Evolutionary conservation across 2,113 vertebrate genomes (phyloP), one percentile per base, ranked within the genome.

Genomic region (Marmota flaviventris): DNA sequence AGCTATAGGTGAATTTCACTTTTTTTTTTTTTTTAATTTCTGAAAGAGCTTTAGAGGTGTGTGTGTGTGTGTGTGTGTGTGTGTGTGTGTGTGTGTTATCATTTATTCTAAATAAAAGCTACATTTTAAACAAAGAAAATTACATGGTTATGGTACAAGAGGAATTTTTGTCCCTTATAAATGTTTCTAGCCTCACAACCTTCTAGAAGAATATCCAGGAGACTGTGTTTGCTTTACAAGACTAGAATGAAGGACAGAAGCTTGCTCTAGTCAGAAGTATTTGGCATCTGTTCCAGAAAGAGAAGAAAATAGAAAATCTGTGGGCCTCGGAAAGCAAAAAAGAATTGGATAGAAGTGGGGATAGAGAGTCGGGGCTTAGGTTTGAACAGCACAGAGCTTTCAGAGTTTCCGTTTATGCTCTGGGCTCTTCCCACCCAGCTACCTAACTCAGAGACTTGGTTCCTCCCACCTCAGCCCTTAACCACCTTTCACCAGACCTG

Each of bases 51-150:
- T 83, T 34, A 5, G 69, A 81, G 16, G 32, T 87, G 53, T 73
- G 12, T 73, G 9, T 75, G 72, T 27, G 42, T 45, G 42, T 45
- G 6, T 45, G 42, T 45, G 6, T 45, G n/a, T 87, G 53, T 78
- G 12, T 75, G 9, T 85, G 24, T 42, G 8, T 73, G 72, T 27
- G n/a, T n/a, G n/a, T n/a, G n/a, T 81, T 84, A 94, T 91, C 24
- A 8, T 76, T 91, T 93, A 39, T 24, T 93, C 56, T 85, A 89
- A 96, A 92, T 88, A 88, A 56, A 95, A 92, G n/a, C 73, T 78
- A 8, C 5, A 93, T 92, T 94, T 95, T 70, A 82, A 94, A 85
- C 56, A n/a, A 94, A 96, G 92, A 91, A 73, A 89, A 77, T 42
- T 39, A 11, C 78, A 92, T 51, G 32, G 1, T 58, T 96, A 1